Percentiles rank a stretch among this genome's conserved stretches.
Evolutionary conservation across 1,140 invertebrate species (phyloP).

Genomic region (Meloidogyne hapla): DNA sequence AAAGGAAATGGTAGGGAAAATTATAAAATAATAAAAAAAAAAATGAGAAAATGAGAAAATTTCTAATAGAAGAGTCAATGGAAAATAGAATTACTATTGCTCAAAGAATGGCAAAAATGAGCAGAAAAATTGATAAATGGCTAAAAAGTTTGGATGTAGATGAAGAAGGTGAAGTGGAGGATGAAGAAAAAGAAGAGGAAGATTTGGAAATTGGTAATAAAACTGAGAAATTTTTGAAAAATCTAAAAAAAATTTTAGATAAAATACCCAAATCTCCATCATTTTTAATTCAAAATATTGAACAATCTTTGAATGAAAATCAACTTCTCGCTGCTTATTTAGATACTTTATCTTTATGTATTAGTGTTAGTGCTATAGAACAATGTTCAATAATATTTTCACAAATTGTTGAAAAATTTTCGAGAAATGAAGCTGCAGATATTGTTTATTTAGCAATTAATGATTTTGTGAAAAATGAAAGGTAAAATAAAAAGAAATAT

Average conservation of each 20-base stretch:
- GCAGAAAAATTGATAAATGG: constrained; percentile 45
- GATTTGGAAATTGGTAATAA: not conserved
- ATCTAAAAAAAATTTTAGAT: not conserved
- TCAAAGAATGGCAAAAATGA: constrained; percentile 40
- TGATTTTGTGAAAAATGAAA: not conserved
- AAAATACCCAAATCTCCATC: not conserved
- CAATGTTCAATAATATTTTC: constrained; percentile 9
- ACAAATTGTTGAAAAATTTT: not conserved
- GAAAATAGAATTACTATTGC: constrained; percentile 17
- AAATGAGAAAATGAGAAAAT: not conserved
- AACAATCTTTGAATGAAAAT: constrained; percentile 3
- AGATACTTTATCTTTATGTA: constrained; percentile 19
- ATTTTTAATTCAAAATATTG: constrained; percentile 1
- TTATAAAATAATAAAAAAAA: too few relatives aligned
- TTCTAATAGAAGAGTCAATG: constrained; percentile 7
- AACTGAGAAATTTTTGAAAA: not conserved
- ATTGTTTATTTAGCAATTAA: not conserved
- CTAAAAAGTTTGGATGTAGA: constrained; percentile 46
- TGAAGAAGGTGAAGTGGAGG: constrained; percentile 6
- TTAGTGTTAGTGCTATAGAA: constrained; percentile 28
- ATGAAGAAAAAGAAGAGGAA: constrained; percentile 3
- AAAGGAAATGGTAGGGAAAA: not conserved
- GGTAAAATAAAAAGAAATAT: not conserved
- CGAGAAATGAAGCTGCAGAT: not conserved
- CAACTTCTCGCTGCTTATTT: constrained; percentile 15